These are phyloP conservation scores for Pterophyllum scalare DNA, from an alignment of 2,113 vertebrate genomes.

Conservation along the genomic window DNA sequence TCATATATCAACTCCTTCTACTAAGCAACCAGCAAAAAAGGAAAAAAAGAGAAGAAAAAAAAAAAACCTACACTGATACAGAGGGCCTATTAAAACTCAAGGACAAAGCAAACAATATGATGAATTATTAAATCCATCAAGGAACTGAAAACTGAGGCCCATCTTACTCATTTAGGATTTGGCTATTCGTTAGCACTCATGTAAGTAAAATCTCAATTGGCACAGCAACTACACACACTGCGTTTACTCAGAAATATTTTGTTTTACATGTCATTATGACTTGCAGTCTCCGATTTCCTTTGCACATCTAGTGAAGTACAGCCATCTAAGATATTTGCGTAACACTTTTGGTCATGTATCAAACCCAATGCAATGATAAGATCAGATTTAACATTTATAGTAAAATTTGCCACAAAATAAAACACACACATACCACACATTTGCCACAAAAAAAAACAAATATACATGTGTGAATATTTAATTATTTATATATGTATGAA, in stretches of 20 bases:
- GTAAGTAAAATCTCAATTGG: constrained; percentile 30
- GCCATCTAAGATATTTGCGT: constrained; percentile 9
- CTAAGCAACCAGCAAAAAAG: constrained; percentile 9
- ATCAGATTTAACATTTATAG: constrained; percentile 18
- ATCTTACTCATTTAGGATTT: constrained; percentile 23
- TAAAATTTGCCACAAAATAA: neutral
- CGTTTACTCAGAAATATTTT: constrained; percentile 15
- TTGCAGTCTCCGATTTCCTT: neutral
- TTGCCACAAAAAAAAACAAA: no score
- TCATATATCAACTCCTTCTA: constrained; percentile 60
- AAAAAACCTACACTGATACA: constrained; percentile 32
- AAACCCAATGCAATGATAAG: constrained; percentile 3
- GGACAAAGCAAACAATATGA: constrained; percentile 49
- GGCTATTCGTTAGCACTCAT: constrained; percentile 31
- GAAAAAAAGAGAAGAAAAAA: constrained; percentile 24
- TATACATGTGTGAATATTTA: no score
- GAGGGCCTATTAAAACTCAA: constrained; percentile 52
- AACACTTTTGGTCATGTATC: neutral
- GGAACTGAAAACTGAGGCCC: constrained; percentile 28
- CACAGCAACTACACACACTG: neutral
- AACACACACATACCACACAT: no score
- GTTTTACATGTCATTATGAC: constrained; percentile 25
- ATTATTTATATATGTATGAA: neutral
- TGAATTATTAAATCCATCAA: constrained; percentile 38
- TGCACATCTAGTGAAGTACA: constrained; percentile 5